Evolutionary conservation across 23 tunicate species (phyloP), one percentile per base, ranked within the genome.

Genomic region (Diplosoma virens): DNA sequence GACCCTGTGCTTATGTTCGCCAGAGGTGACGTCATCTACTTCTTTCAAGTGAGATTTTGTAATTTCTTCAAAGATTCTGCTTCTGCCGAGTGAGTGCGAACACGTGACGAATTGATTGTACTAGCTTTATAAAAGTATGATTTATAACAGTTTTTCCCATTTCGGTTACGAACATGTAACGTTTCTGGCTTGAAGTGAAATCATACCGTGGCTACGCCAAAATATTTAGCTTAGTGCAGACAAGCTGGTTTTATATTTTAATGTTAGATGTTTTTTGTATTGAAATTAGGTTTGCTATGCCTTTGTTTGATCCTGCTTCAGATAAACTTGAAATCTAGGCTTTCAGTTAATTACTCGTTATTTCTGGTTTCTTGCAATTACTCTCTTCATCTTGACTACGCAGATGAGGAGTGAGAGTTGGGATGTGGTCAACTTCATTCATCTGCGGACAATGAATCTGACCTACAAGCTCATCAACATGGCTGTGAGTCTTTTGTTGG

Each of bases 11-110:
- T 92, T 0, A 69, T 86, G 79, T 92, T 92, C 76, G 91, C 71
- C 3, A 58, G 97, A 17, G 97, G 97, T 14, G 97, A 92, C 60
- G 97, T 92, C 32, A 36, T 92, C 37, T 92, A 92, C 33, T 92
- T 92, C 64, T 92, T 92, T 45, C 97, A 92, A 84, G 97, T 84
- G 24, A 21, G 37, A 28, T 55, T 45, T 28, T 14, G 14, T 41
- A 14, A 9, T 41, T 9, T 41, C 24, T 16, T 56, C 21, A 56
- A 56, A 56, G 24, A 16, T 11, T 56, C 63, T 20, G 63, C 21
- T 11, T 41, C 14, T 7, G 9, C 9, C 50, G 50, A 41, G 14
- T n/a, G n/a, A n/a, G n/a, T n/a, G n/a, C n/a, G n/a, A n/a, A n/a
- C n/a, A n/a, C n/a, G n/a, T n/a, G n/a, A n/a, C n/a, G n/a, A n/a